Percentiles rank a stretch among this genome's conserved stretches.
These are phyloP conservation scores for Donacobius atricapilla DNA, from an alignment of 2,113 vertebrate genomes.

Conservation along the genomic window DNA sequence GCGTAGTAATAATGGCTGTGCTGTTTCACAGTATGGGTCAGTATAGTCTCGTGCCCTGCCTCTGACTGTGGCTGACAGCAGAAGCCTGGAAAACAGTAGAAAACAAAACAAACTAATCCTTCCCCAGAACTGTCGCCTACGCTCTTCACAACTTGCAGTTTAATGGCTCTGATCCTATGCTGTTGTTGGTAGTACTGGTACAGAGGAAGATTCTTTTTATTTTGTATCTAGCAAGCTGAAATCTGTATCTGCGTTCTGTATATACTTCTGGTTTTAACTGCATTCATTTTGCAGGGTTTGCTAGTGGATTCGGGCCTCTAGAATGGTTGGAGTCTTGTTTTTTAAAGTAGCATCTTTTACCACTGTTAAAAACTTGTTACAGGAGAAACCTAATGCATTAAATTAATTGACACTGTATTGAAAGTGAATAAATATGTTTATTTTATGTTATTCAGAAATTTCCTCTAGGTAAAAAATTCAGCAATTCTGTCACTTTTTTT, in stretches of 20 bases:
- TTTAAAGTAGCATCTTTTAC: neutral
- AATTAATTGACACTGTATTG: neutral
- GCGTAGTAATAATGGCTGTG: neutral
- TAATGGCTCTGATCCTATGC: rapidly evolving
- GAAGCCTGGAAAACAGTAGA: neutral
- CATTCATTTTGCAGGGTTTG: neutral
- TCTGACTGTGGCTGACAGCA: neutral
- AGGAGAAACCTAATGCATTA: neutral
- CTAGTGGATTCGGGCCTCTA: neutral
- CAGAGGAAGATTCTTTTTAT: neutral
- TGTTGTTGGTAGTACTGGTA: neutral
- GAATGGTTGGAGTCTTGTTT: neutral
- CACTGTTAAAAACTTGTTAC: rapidly evolving
- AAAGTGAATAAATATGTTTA: neutral
- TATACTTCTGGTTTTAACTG: neutral
- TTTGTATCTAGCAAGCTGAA: neutral
- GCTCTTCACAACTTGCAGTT: neutral
- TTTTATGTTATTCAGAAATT: neutral
- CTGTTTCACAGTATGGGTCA: neutral
- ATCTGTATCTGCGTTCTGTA: neutral
- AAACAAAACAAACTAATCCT: neutral
- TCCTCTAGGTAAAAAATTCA: neutral
- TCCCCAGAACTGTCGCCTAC: neutral
- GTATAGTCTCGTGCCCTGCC: neutral
- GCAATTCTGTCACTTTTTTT: neutral